Base-by-base conservation (phyloP, 2,113 vertebrate species). In the Strix aluco region DNA sequence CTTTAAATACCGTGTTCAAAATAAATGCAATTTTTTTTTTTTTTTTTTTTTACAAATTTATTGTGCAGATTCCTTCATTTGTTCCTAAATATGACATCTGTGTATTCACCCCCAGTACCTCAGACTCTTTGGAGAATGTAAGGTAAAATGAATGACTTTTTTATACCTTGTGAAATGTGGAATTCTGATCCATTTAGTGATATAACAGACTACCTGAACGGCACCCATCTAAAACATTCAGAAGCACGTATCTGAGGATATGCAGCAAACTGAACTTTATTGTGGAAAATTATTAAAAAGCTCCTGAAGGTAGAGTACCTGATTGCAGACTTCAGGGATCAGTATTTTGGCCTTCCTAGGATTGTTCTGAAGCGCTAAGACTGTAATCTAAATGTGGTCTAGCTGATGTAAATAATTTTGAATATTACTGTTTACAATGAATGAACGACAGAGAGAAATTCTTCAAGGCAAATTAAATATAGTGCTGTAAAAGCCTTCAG, bases 1-100 rank as follows among this genome's bases (percentile, higher is more conserved):
- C 22, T 34, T 34, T 12, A 52, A 63, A 36, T 15, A 7, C 1
- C 3, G 26, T 21, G 30, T 32, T 65, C 22, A 29, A 65, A 83
- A 59, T 11, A 67, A 83, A 40, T 30, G 20, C 14, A 40, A 40
- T 40, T 44, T 14, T 14, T 42, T 42, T 42, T 42, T 15, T 42
- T 46, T 44, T 44, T 44, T 44, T 44, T 44, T 44, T 17, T 15
- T 4, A 44, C 12, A 57, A 82, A 49, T 29, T 29, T n/a, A 26
- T 10, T 23, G 40, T 0, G 2, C 10, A 0, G 1, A 44, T 65
- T 65, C 26, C 46, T 47, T 36, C 23, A 9, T 49, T 51, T 32
- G 34, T 23, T 84, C 67, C 55, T 42, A n/a, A 36, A 42, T 32
- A 40, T 0, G 25, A 10, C 34, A 65, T 23, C 49, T 51, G 23